Percentiles rank a stretch among this genome's conserved stretches.
Evolutionary conservation across 1,140 invertebrate species (phyloP).

Genomic region (Aphis gossypii): DNA sequence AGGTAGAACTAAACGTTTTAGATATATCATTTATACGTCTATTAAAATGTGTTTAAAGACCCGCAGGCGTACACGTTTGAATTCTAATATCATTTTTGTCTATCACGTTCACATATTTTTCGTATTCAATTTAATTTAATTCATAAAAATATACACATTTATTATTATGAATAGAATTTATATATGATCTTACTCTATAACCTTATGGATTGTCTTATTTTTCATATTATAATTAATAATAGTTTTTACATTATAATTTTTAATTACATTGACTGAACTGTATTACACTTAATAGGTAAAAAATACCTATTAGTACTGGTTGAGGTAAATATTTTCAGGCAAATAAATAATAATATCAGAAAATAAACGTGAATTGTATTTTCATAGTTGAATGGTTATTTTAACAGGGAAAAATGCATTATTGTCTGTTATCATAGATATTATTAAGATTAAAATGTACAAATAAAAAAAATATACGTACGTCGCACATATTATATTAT

Average conservation of each 20-base stretch:
- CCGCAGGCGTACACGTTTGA: not conserved
- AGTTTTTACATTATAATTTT: not conserved
- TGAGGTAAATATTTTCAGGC: not conserved
- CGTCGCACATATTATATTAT: too few species aligned
- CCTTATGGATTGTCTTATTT: not conserved
- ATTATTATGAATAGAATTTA: not conserved
- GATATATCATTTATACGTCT: not conserved
- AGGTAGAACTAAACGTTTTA: not conserved
- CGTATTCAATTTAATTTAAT: slow-evolving; percentile 8
- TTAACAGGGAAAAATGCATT: not conserved
- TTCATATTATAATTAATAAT: not conserved
- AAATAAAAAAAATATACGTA: too few species aligned
- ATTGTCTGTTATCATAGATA: not conserved
- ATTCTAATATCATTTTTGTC: not conserved
- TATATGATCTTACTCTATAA: not conserved
- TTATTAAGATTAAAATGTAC: too few species aligned
- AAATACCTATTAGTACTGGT: not conserved
- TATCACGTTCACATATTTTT: not conserved
- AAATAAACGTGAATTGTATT: not conserved
- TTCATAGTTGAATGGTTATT: not conserved
- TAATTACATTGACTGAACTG: not conserved
- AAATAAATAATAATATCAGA: not conserved
- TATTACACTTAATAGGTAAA: not conserved
- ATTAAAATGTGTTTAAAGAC: slow-evolving; percentile 7
- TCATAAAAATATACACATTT: too few species aligned